Percentiles rank a stretch among this genome's conserved stretches.
phyloP scores from a whole-genome alignment of 2,113 vertebrate genomes.

The Ploceus nigricollis region DNA sequence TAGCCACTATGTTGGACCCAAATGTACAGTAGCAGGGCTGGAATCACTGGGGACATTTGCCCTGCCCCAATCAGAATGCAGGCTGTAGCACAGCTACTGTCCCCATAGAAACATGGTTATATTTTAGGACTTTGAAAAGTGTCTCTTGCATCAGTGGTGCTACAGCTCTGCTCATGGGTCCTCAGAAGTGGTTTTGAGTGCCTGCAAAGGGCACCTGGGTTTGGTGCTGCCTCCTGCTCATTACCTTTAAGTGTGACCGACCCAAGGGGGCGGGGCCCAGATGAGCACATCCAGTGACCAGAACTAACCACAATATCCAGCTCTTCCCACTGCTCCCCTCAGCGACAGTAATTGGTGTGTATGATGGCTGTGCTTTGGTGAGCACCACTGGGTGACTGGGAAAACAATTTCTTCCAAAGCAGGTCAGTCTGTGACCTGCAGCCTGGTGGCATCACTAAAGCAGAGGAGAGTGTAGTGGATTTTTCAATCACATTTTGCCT shows the following conservation, averaged over 20 bases:
- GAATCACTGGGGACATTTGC: neutral
- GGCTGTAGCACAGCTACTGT: neutral
- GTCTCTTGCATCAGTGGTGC: neutral
- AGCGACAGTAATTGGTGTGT: accelerated
- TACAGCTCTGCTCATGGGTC: neutral
- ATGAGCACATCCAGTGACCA: neutral
- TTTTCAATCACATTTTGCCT: neutral
- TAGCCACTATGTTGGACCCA: neutral
- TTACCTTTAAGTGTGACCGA: neutral
- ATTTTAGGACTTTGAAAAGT: neutral
- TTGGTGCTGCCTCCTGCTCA: neutral
- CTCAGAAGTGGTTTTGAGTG: neutral
- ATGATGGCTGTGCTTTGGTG: neutral
- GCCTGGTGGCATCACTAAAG: neutral
- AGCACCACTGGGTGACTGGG: neutral
- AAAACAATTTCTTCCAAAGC: neutral
- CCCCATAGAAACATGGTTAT: neutral
- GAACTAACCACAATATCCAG: neutral
- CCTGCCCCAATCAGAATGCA: neutral
- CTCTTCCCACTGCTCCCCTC: neutral
- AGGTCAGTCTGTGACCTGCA: neutral
- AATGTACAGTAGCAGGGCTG: neutral
- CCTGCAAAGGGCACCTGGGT: neutral
- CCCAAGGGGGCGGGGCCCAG: neutral
- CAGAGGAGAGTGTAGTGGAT: neutral